These are phyloP conservation scores for Oryzaephilus surinamensis DNA, from an alignment of 1,140 invertebrate species.

Conservation along the genomic window DNA sequence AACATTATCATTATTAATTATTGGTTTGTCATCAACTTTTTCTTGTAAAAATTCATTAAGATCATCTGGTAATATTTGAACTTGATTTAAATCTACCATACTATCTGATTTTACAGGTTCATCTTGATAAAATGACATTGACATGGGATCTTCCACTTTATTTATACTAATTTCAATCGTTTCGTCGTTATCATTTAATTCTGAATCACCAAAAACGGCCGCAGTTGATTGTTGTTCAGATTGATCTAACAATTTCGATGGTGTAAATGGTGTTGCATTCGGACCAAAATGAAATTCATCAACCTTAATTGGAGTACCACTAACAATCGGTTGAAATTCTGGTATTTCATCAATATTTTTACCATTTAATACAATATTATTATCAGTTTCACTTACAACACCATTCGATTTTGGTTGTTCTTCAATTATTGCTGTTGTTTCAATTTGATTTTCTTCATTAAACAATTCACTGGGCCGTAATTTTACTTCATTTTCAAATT, in stretches of 20 bases:
- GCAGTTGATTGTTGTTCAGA: conserved; percentile 41
- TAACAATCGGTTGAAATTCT: conserved; percentile 29
- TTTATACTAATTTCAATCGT: conserved; percentile 25
- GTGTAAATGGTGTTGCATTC: conserved; percentile 25
- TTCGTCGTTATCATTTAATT: conserved; percentile 11
- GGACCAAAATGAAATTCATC: conserved; percentile 35
- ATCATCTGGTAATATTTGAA: conserved; percentile 47
- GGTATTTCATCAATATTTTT: conserved; percentile 33
- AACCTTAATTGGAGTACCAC: conserved; percentile 10
- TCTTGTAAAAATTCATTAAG: conserved; percentile 38
- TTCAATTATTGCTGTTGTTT: conserved; percentile 1
- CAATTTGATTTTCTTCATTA: too few species aligned
- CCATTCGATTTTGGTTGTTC: too few species aligned
- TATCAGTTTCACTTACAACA: too few species aligned
- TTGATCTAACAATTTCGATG: conserved; percentile 34
- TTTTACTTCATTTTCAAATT: conserved; percentile 50
- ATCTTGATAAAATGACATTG: conserved; percentile 55
- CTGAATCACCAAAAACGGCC: conserved; percentile 39
- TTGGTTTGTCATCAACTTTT: conserved; percentile 14
- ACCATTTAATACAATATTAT: conserved; percentile 28
- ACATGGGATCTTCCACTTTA: conserved; percentile 52
- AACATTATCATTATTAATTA: conserved; percentile 19
- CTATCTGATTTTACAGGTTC: conserved; percentile 45
- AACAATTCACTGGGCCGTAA: conserved; percentile 49
- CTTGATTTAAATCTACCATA: conserved; percentile 50